Evolutionary conservation across 2,113 vertebrate species (phyloP), one percentile per base, ranked within the genome.

Genomic region (Eudyptes chrysolophus): DNA sequence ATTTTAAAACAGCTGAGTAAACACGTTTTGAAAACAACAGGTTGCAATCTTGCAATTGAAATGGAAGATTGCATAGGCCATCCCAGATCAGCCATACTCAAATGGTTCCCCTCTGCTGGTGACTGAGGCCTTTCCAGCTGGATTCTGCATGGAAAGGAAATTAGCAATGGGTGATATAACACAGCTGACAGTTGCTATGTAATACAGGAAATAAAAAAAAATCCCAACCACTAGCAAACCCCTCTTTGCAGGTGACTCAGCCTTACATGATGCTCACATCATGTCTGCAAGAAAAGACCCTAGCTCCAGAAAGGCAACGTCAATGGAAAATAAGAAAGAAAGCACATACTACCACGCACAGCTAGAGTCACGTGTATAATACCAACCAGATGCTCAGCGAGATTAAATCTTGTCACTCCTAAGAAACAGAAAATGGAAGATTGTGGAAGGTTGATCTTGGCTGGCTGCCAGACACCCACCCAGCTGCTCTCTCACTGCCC

Each of bases 301-400:
- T 18, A 16, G 32, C 7, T n/a, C 24, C 46, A 42, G 62, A 71
- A 84, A 62, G 52, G 36, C 34, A 76, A 52, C 29, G 52, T 49
- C 66, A 40, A 7, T 48, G 58, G 42, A 58, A 81, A 90, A 48
- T 25, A n/a, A 38, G 34, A 15, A 46, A 46, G 52, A 25, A 46
- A 62, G 24, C 8, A 69, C 65, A 46, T 40, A 15, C 19, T 30
- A 16, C 25, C 27, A 49, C 1, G 1, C 36, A n/a, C 19, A 34
- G 42, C 42, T 51, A 8, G 6, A 10, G 27, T 14, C 68, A 19
- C 0, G 0, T 34, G 11, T 25, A 4, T 46, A 51, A 55, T 69
- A 38, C 25, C 22, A 74, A 30, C 5, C 34, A 82, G 75, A 26
- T 55, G 44, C 32, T 91, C n/a, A 16, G 32, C 2, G 13, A 79